phyloP scores from a whole-genome alignment of 2,797 vertebrate species.

The Petrocephalus sullivani region DNA sequence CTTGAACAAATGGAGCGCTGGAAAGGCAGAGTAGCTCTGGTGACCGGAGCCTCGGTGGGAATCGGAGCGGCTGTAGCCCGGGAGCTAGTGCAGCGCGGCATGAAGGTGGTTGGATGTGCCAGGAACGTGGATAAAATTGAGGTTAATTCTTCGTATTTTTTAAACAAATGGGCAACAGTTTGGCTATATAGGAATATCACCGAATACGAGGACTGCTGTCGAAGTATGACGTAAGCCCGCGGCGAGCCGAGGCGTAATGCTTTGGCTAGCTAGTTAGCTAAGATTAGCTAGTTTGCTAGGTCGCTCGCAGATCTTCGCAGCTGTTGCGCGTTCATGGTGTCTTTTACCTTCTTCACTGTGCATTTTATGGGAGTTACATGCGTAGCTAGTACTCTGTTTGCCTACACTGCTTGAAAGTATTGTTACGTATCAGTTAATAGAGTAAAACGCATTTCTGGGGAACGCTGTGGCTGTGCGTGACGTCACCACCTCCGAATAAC shows the following conservation, averaged over 20 bases:
- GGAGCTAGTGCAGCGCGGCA: conserved; percentile 70
- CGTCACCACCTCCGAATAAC: not conserved
- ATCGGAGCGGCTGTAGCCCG: conserved; percentile 71
- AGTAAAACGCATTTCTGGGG: not conserved
- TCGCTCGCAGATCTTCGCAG: not conserved
- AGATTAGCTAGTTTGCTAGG: not conserved
- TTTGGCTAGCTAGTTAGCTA: not conserved
- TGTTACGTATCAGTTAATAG: not conserved
- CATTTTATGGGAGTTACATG: not conserved
- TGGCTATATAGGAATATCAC: not conserved
- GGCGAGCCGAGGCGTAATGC: not conserved
- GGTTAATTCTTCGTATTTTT: conserved; percentile 44
- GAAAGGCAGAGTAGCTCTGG: conserved; percentile 71
- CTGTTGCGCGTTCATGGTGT: not conserved
- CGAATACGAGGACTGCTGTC: not conserved
- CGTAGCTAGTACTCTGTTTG: not conserved
- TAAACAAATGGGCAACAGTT: not conserved
- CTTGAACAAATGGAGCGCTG: conserved; percentile 68
- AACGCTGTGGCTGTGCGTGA: not conserved
- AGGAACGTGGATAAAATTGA: conserved; percentile 71
- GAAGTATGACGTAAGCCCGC: not conserved
- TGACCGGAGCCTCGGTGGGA: conserved; percentile 76
- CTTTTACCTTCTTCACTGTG: not conserved
- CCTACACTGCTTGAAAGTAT: not conserved
- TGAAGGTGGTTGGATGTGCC: conserved; percentile 78